Evolutionary conservation across 2,888 invertebrate species (phyloP), one percentile per base, ranked within the genome.

Genomic region (Busseola fusca): DNA sequence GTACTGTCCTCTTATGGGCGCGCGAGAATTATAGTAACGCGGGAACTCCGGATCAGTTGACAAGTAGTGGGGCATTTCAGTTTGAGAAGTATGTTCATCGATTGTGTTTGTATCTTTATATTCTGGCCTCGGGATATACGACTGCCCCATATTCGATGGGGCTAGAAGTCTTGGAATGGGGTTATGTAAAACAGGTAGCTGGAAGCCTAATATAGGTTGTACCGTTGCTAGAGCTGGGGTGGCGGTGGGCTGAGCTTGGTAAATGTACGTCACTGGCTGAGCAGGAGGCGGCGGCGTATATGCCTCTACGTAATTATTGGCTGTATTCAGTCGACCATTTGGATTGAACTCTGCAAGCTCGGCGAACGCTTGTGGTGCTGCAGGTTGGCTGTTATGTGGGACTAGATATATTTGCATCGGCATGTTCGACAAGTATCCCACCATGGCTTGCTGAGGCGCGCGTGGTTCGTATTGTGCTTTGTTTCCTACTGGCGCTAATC

Each of bases 401-500:
- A 95, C 93, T 88, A 95, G 87, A 88, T 94, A 95, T 84, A 95
- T 91, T 85, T 95, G 94, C 94, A 95, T 94, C 27, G 95, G 95
- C 34, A 95, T 89, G 74, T 94, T 95, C 1, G 95, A 93, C 40
- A 94, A 78, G 81, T 95, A 95, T n/a, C 94, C 93, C 16, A 94
- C 91, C 91, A 93, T 91, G 3, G 93, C 90, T 77, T 93, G 94
- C 69, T 94, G 94, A 14, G 89, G 82, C 3, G 86, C 64, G 30
- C 89, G 73, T 6, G 88, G 74, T 37, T 85, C 88, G 72, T 89
- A 91, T 40, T 91, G 89, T 18, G 84, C 64, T 83, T 91, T 86
- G 54, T 89, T 76, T 77, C 80, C 72, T 9, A 72, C 79, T 14
- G 83, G 77, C 1, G 68, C 80, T 3, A 81, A 79, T 70, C 87